Percentiles rank a stretch among this genome's conserved stretches.
Conservation (phyloP, 2,797 vertebrate species). For the Anniella stebbinsi region DNA sequence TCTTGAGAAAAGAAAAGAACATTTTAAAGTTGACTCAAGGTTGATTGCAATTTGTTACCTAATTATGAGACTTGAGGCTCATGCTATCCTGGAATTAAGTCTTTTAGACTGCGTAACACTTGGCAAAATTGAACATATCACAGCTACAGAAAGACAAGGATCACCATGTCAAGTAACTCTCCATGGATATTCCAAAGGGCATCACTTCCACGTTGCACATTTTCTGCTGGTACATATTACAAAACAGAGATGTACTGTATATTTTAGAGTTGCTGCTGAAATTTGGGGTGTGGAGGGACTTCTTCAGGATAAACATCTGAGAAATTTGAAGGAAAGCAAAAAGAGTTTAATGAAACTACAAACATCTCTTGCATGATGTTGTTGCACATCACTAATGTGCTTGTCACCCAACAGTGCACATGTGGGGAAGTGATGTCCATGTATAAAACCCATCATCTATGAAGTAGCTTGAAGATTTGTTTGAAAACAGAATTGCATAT, state of each 20-base stretch:
- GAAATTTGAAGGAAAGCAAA: too few species aligned
- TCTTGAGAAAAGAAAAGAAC: background rate
- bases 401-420: background rate
- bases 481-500: background rate
- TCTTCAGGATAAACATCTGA: background rate
- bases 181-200: background rate
- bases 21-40: background rate
- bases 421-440: background rate
- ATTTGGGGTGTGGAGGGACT: background rate
- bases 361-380: background rate
- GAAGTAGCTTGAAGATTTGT: background rate
- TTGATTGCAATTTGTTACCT: background rate
- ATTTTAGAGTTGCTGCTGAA: background rate
- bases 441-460: background rate
- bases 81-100: background rate
- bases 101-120: background rate
- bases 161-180: background rate
- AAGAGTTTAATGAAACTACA: background rate
- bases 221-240: background rate
- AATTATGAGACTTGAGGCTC: background rate
- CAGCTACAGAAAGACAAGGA: background rate
- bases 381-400: background rate
- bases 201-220: background rate
- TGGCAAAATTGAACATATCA: background rate
- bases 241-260: background rate